Evolutionary conservation across 2,797 vertebrate genomes (phyloP), one percentile per base, ranked within the genome.

Genomic region (Pseudomugil gertrudae): DNA sequence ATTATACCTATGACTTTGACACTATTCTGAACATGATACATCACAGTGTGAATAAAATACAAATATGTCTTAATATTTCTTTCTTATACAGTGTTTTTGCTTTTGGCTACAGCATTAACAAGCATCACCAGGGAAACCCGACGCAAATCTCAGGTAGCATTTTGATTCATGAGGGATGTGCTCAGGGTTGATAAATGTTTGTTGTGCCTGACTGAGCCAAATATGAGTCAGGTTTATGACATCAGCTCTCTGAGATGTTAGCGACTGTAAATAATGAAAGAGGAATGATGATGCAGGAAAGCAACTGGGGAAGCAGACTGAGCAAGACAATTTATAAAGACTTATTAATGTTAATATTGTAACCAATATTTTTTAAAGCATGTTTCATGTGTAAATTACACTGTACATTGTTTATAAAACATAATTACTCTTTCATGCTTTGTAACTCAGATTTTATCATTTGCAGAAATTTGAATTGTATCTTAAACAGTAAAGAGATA

Each of bases 241-340:
- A 64, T 72, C 57, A 50, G 59, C 71, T 66, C 58, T 52, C 27
- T 50, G 27, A 68, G 50, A 69, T 9, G 3, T 32, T 19, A 33
- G 45, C 45, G 51, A 58, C 29, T 63, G 33, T 79, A 69, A 72
- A 78, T 68, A 51, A 60, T 47, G 38, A 55, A 29, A 48, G 21
- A 65, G 19, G n/a, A 50, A 27, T 29, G 32, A 47, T 17, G 63
- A 68, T 53, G 29, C 30, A 26, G 26, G 27, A 27, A 72, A 51
- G 55, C 14, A 13, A 38, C 35, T 1, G 36, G 32, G 9, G 50
- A 58, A 54, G 14, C 23, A 13, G 45, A 36, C 14, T 27, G 30
- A 62, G 45, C 24, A 48, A 57, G 29, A 58, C n/a, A 30, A n/a
- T 21, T 36, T 29, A 27, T 21, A 21, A 53, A n/a, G 50, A 54